Base-by-base conservation (phyloP, 1,140 invertebrate species). In the Listronotus oregonensis region DNA sequence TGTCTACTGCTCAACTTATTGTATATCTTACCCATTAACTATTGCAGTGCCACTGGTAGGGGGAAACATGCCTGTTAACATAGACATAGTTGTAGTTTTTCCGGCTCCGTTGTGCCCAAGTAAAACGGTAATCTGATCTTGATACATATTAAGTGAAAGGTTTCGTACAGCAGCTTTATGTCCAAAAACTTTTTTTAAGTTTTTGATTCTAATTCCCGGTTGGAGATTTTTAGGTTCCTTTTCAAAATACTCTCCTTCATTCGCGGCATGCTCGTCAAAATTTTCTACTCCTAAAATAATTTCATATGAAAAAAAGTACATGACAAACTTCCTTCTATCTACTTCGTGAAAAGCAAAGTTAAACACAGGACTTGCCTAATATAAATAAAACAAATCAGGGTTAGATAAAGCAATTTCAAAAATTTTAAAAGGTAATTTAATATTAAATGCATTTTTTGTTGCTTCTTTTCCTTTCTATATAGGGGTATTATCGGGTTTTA, bases 21-120 rank as follows among this genome's bases (percentile, higher is more conserved):
- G n/a, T n/a, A n/a, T 88, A 76, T 90, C 87, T 73, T 81, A 83
- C 40, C 87, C 89, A 73, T 88, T 86, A 0, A 93, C 81, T 4
- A 82, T 72, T 5, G 90, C 89, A 14, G 85, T 87, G 8, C 91
- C 91, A 50, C 79, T 82, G 0, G 86, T 86, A 15, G 90, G 87
- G 3, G 85, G 82, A 27, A 89, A 68, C 67, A 77, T 79, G 83
- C 89, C 90, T 58, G 91, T 94, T 3, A 94, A 80, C 82, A 94
- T 93, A 2, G 87, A 86, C 88, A 95, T 89, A 68, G 88, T 86
- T 51, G 90, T 91, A 0, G 90, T 92, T 76, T 87, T 87, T 17
- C 85, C 86, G 11, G 85, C 84, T 9, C 86, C 86, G 65, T 88
- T 93, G 72, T 90, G 92, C 0, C 93, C 93, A n/a, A 96, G 77